A percentile compares a stretch with the other conserved stretches of the same genome.
These are phyloP conservation scores for Oreochromis aureus DNA, from an alignment of 2,113 vertebrate species.

Conservation along the genomic window DNA sequence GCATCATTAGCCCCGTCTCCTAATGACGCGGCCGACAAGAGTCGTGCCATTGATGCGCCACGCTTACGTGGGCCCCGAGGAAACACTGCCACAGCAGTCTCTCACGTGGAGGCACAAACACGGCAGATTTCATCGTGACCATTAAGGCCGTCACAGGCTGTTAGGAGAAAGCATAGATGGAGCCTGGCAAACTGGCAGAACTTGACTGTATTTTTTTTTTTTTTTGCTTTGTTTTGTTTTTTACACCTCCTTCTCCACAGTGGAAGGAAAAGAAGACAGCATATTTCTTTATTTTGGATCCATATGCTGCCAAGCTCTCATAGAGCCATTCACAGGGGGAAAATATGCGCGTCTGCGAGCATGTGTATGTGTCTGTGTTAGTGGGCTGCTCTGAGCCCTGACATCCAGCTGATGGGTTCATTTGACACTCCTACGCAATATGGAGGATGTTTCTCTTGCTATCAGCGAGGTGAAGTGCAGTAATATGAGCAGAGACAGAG, in stretches of 20 bases:
- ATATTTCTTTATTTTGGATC: conserved; percentile 53
- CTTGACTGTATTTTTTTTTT: fast-evolving
- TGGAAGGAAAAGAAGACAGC: conserved; percentile 8
- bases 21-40: conserved; percentile 7
- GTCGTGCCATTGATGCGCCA: background rate
- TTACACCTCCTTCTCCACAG: background rate
- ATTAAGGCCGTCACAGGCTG: background rate
- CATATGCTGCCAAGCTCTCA: conserved; percentile 20
- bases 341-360: background rate
- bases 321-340: conserved; percentile 1
- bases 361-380: conserved; percentile 21
- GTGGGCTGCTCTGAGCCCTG: conserved; percentile 11
- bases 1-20: conserved; percentile 37
- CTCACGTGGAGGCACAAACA: background rate
- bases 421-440: conserved; percentile 29
- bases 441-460: conserved; percentile 4
- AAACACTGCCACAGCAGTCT: background rate
- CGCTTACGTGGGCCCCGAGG: background rate
- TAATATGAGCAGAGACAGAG: background rate
- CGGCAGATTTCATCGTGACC: background rate
- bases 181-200: background rate
- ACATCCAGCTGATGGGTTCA: conserved; percentile 33
- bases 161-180: background rate
- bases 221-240: background rate
- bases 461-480: background rate